Percentiles rank a stretch among this genome's conserved stretches.
Conservation (phyloP, 1,140 invertebrate genomes). For the Drosophila navojoa region DNA sequence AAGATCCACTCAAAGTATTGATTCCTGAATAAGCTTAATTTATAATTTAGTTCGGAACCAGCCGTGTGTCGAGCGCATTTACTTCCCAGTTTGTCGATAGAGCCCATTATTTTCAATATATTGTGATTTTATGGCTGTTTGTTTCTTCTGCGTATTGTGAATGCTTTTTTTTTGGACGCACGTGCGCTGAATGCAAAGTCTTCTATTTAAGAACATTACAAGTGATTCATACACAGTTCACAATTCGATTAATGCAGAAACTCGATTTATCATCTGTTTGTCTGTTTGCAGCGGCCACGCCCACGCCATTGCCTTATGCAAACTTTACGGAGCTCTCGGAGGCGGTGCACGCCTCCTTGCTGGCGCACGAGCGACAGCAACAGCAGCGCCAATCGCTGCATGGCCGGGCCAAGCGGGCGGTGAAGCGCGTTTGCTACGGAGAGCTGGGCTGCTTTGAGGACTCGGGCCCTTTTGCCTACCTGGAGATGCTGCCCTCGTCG, state of each 20-base stretch:
- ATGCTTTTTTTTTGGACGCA: neutral
- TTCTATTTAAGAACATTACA: conserved; percentile 4
- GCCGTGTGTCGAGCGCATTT: no score
- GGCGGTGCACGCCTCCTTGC: conserved; percentile 64
- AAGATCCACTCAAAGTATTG: no score
- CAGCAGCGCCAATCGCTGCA: conserved; percentile 35
- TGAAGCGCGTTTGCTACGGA: conserved; percentile 93
- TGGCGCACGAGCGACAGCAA: conserved; percentile 54
- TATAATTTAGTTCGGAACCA: no score
- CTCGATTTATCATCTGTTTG: conserved; percentile 15
- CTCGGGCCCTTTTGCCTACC: conserved; percentile 94
- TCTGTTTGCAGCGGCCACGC: conserved; percentile 32
- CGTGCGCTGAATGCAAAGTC: conserved; percentile 30
- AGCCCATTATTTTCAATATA: no score
- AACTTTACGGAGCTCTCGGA: conserved; percentile 64
- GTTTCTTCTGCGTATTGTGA: neutral
- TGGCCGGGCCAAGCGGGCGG: conserved; percentile 85
- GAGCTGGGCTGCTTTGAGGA: conserved; percentile 97
- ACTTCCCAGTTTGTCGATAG: no score
- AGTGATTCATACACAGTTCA: conserved; percentile 5
- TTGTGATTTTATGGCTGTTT: neutral
- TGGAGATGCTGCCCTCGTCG: conserved; percentile 94
- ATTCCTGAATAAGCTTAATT: no score
- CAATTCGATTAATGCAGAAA: neutral
- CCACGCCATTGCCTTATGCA: conserved; percentile 22